Evolutionary conservation across 2,888 invertebrate species (phyloP).

Genomic region (Leptinotarsa rubiginosa): DNA sequence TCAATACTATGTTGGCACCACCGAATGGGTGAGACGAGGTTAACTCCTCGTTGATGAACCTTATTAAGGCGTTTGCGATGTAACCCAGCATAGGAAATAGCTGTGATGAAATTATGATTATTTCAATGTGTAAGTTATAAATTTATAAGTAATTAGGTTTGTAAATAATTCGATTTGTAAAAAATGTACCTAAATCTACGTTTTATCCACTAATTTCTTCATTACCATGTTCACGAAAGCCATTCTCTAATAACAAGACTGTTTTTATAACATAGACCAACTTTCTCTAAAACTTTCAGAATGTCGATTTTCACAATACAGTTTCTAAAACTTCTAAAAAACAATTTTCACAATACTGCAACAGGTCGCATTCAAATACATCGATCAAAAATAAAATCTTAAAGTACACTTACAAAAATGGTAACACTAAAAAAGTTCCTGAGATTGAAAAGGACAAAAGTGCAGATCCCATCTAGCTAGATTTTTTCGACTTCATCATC

Average conservation of each 20-base stretch:
- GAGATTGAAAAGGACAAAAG: neutral
- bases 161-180: no score
- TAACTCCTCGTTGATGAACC: no score
- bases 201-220: neutral
- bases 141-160: no score
- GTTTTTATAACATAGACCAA: no score
- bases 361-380: neutral
- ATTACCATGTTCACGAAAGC: neutral
- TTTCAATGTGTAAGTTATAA: no score
- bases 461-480: neutral
- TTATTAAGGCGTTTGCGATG: no score
- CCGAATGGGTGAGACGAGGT: no score
- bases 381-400: neutral
- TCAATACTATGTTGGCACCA: no score
- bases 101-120: no score
- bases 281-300: no score
- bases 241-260: neutral
- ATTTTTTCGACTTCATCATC: conserved; percentile 41
- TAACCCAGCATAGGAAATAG: no score
- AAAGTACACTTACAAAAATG: neutral
- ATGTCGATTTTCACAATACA: neutral
- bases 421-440: conserved; percentile 1
- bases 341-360: neutral
- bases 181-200: no score
- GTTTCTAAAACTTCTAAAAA: neutral